Conservation (phyloP, 2,113 vertebrate species). For the Pituophis catenifer region DNA sequence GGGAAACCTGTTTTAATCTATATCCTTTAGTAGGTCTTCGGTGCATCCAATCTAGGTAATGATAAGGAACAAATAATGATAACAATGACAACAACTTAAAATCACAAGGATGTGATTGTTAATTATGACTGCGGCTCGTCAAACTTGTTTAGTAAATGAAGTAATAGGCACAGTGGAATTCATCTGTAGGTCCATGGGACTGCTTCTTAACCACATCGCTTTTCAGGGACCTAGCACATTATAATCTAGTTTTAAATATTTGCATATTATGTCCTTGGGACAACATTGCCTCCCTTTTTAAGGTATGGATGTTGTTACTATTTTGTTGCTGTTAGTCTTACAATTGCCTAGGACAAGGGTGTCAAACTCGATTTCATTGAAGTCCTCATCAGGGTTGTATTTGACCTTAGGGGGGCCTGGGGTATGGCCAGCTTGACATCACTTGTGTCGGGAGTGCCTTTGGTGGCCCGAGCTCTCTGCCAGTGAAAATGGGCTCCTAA, state of each 20-base stretch:
- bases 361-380: no score
- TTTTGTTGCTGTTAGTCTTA: constrained; percentile 3
- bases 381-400: no score
- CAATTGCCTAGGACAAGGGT: constrained; percentile 5
- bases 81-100: not conserved
- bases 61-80: not conserved
- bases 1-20: not conserved
- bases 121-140: not conserved
- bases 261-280: not conserved
- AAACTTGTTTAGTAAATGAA: not conserved
- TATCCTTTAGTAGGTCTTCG: not conserved
- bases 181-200: not conserved
- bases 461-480: no score
- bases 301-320: not conserved
- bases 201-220: not conserved
- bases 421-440: no score
- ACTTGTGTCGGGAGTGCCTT: no score
- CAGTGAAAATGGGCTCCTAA: no score
- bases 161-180: not conserved
- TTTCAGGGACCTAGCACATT: not conserved
- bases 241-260: not conserved
- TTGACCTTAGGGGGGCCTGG: no score
- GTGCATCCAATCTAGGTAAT: not conserved
- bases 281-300: not conserved
- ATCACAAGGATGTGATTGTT: not conserved